Evolutionary conservation across 1,140 invertebrate genomes (phyloP).

Genomic region (Stratiolaelaps scimitus): DNA sequence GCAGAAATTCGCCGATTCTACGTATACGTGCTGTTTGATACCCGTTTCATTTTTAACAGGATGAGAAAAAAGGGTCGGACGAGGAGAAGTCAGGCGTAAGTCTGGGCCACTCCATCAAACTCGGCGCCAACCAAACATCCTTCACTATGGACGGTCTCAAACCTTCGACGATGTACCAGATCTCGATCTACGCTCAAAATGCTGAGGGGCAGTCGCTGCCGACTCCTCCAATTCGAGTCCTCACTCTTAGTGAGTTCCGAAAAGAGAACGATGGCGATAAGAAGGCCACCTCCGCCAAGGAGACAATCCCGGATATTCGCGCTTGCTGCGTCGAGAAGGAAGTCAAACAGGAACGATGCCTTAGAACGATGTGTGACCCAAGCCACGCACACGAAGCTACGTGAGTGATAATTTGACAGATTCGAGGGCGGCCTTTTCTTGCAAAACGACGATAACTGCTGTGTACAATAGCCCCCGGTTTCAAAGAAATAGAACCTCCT

Average conservation of each 20-base stretch:
- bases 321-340: constrained; percentile 57
- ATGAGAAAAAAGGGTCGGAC: constrained; percentile 29
- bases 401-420: constrained; percentile 26
- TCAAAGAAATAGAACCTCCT: no score
- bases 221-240: constrained; percentile 52
- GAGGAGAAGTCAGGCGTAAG: constrained; percentile 20
- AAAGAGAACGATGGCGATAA: constrained; percentile 44
- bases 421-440: no score
- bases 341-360: constrained; percentile 56
- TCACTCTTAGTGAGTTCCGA: constrained; percentile 49
- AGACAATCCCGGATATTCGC: constrained; percentile 53
- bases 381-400: constrained; percentile 49
- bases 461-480: no score
- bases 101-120: constrained; percentile 29
- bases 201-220: constrained; percentile 59
- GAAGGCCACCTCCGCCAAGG: constrained; percentile 42
- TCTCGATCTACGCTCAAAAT: constrained; percentile 57
- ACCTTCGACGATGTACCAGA: constrained; percentile 67
- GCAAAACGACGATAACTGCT: no score
- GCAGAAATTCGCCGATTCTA: no score
- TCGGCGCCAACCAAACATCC: constrained; percentile 41
- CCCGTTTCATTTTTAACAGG: background rate
- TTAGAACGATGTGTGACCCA: constrained; percentile 64
- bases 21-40: no score
- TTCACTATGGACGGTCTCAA: constrained; percentile 49